Evolutionary conservation across 2,888 invertebrate genomes (phyloP).

Genomic region (Nowickia ferox): DNA sequence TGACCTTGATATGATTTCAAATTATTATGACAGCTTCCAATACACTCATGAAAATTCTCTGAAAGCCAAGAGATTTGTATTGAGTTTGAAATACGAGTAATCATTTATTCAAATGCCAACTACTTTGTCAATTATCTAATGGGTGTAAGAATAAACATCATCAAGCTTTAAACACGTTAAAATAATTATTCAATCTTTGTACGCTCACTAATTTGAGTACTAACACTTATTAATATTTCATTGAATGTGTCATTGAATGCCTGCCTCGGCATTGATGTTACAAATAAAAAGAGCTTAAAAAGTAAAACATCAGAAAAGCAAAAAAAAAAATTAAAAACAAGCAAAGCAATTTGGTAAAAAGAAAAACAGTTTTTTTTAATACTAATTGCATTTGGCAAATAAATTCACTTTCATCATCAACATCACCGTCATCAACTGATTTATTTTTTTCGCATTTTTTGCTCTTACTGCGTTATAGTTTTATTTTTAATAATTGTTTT

Average conservation of each 20-base stretch:
- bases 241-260: not conserved
- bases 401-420: constrained; percentile 60
- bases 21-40: not conserved
- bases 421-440: constrained; percentile 22
- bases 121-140: constrained; percentile 34
- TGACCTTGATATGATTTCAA: not conserved
- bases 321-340: not conserved
- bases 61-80: not conserved
- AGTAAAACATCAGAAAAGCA: not conserved
- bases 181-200: constrained; percentile 18
- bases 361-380: constrained; percentile 55
- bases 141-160: constrained; percentile 1
- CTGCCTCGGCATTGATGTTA: not conserved
- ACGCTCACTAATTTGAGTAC: not conserved
- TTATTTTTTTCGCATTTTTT: not conserved
- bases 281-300: constrained; percentile 3
- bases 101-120: constrained; percentile 24
- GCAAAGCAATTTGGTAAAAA: constrained; percentile 56
- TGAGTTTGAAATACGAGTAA: not conserved
- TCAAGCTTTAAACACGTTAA: not conserved
- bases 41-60: not conserved
- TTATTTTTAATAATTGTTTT: constrained; percentile 3
- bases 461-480: not conserved
- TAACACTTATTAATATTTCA: constrained; percentile 8
- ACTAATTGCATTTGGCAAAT: constrained; percentile 59